These are phyloP conservation scores for Kryphioiulus occultus DNA, from an alignment of 2,888 invertebrate genomes.

Conservation along the genomic window DNA sequence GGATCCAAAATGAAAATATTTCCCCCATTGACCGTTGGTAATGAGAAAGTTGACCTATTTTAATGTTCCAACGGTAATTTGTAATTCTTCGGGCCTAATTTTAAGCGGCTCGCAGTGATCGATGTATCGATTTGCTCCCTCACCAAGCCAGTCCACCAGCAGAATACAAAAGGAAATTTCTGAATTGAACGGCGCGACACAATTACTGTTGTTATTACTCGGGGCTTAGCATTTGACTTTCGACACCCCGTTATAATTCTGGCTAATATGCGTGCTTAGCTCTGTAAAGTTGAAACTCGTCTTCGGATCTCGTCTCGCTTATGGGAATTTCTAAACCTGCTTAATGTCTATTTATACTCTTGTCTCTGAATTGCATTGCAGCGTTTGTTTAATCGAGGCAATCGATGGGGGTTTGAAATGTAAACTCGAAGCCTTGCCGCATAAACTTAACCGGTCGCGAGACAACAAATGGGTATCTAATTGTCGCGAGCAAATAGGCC, in stretches of 20 bases:
- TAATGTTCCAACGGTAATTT: neutral
- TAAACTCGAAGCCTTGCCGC: neutral
- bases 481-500: neutral
- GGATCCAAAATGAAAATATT: neutral
- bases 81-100: neutral
- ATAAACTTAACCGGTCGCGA: neutral
- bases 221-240: constrained; percentile 18
- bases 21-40: neutral
- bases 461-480: neutral
- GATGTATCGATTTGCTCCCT: neutral
- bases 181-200: neutral
- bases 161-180: neutral
- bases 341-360: neutral
- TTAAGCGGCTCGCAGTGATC: neutral
- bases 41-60: constrained; percentile 3
- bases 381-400: neutral
- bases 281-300: neutral
- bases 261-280: neutral
- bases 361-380: neutral
- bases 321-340: constrained; percentile 3
- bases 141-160: neutral
- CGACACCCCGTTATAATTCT: neutral
- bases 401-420: constrained; percentile 19
- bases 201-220: constrained; percentile 11
- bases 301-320: neutral